Evolutionary conservation across 1,140 invertebrate species (phyloP).

Genomic region (Drosophila kikkawai): DNA sequence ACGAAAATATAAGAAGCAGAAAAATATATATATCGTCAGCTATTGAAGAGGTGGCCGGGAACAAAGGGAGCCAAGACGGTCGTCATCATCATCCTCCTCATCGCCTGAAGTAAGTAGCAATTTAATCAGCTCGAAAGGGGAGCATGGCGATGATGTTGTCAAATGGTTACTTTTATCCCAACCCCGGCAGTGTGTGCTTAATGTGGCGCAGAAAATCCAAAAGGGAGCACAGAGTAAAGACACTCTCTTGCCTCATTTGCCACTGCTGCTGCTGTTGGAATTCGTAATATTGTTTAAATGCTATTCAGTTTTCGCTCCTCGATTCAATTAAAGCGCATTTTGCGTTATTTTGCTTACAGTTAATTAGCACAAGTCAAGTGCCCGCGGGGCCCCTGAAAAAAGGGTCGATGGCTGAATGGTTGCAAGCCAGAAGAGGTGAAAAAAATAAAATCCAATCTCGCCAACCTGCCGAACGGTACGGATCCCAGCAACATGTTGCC

Average conservation of each 20-base stretch:
- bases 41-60: constrained; percentile 56
- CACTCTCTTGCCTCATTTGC: constrained; percentile 68
- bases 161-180: constrained; percentile 57
- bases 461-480: constrained; percentile 18
- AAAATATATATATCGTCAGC: constrained; percentile 33
- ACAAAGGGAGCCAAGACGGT: constrained; percentile 65
- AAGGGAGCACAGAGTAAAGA: constrained; percentile 57
- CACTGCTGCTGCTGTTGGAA: constrained; percentile 30
- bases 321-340: constrained; percentile 78
- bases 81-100: constrained; percentile 32
- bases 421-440: constrained; percentile 10
- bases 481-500: constrained; percentile 56
- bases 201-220: constrained; percentile 69
- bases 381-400: constrained; percentile 44
- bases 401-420: constrained; percentile 28
- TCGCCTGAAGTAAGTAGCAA: constrained; percentile 65
- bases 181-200: constrained; percentile 53
- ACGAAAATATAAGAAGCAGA: constrained; percentile 6
- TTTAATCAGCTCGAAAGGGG: constrained; percentile 67
- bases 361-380: constrained; percentile 68
- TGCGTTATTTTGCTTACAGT: constrained; percentile 57
- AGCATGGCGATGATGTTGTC: constrained; percentile 74
- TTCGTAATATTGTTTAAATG: constrained; percentile 75
- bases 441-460: constrained; percentile 4
- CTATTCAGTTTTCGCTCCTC: constrained; percentile 52